Evolutionary conservation across 2,888 invertebrate genomes (phyloP).

Genomic region (Polietes domitor): DNA sequence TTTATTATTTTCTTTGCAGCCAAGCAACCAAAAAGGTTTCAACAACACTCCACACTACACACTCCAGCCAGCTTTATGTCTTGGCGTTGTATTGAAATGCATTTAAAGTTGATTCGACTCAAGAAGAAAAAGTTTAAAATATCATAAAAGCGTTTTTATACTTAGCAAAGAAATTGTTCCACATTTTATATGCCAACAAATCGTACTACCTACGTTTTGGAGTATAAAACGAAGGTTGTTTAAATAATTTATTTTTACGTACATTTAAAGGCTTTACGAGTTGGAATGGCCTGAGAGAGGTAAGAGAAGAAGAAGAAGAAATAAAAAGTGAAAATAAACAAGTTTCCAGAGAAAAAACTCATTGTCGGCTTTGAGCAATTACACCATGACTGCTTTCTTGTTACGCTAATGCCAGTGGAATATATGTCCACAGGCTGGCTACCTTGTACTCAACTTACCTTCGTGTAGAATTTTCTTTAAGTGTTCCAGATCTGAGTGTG

Average conservation of each 20-base stretch:
- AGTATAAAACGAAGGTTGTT: neutral
- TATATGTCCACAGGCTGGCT: no score
- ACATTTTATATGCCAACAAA: neutral
- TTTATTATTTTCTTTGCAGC: neutral
- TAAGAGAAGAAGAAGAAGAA: no score
- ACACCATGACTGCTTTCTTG: no score
- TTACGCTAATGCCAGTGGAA: no score
- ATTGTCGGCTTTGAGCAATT: no score
- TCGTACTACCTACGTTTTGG: no score
- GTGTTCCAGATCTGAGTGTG: no score
- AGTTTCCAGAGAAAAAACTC: neutral
- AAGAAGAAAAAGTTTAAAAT: neutral
- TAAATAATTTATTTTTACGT: neutral
- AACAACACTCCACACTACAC: no score
- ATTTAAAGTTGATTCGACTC: neutral
- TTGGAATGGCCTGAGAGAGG: neutral
- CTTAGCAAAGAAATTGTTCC: neutral
- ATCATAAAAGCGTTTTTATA: neutral
- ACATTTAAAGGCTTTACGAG: neutral
- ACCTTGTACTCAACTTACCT: no score
- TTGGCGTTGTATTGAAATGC: neutral
- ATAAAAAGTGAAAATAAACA: no score
- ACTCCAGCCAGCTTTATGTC: no score
- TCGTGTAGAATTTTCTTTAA: no score
- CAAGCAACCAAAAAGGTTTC: neutral